Evolutionary conservation across 1,140 invertebrate genomes (phyloP).

Genomic region (Drosophila trapezifrons): DNA sequence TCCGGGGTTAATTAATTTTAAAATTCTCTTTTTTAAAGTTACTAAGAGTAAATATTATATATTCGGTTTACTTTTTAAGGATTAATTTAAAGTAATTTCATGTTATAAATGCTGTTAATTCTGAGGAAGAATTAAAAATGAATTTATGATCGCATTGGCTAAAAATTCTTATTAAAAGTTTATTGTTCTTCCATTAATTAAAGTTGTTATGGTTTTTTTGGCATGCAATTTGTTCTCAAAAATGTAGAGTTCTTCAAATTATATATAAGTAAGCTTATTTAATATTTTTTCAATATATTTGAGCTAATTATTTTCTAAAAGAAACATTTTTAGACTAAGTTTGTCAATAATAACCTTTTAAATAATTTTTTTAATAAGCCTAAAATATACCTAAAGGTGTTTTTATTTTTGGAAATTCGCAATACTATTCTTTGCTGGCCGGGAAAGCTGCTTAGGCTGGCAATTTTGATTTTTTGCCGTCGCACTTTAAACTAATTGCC

Average conservation of each 20-base stretch:
- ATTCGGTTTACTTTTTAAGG: not conserved
- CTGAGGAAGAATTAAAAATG: fast-evolving
- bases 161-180: no score
- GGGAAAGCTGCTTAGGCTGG: slow-evolving; percentile 69
- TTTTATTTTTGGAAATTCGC: slow-evolving; percentile 5
- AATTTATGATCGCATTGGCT: no score
- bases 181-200: no score
- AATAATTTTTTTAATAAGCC: not conserved
- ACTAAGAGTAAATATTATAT: not conserved
- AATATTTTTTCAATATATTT: not conserved
- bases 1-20: not conserved
- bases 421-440: not conserved
- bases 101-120: not conserved
- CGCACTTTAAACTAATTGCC: slow-evolving; percentile 79
- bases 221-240: no score
- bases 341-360: not conserved
- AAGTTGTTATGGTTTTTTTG: no score
- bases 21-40: no score
- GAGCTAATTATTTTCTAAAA: not conserved
- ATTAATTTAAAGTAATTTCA: not conserved
- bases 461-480: slow-evolving; percentile 62
- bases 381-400: not conserved
- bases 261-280: no score
- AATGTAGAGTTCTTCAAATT: no score
- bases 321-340: no score